A percentile compares a stretch with the other conserved stretches of the same genome.
These are phyloP conservation scores for Acanthopagrus latus DNA, from an alignment of 2,797 vertebrate genomes.

Conservation along the genomic window DNA sequence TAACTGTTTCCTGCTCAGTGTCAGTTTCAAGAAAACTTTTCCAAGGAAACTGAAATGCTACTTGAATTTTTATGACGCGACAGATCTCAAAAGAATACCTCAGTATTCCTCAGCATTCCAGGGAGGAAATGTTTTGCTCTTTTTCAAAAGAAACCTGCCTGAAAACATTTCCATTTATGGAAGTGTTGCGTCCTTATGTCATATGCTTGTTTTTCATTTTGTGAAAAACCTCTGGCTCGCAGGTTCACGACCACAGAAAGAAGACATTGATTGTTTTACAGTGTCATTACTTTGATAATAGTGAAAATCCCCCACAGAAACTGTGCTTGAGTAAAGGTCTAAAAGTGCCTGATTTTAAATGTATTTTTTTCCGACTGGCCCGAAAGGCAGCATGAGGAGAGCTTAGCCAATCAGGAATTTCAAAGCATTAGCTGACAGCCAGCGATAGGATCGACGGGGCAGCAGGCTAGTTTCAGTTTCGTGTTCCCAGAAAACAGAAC, in stretches of 20 bases:
- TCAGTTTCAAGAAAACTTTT: background rate
- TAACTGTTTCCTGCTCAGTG: background rate
- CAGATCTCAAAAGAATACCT: background rate
- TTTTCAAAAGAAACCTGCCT: background rate
- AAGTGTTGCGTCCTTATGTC: background rate
- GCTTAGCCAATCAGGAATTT: background rate
- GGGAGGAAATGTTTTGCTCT: background rate
- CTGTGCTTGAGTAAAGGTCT: no score
- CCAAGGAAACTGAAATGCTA: background rate
- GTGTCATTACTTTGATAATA: background rate
- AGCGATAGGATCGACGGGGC: rapidly evolving
- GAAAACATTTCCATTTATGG: background rate
- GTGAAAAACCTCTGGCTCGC: background rate
- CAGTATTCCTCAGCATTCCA: conserved; percentile 6
- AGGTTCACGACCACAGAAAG: background rate
- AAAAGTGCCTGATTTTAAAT: no score
- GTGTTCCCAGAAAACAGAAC: background rate
- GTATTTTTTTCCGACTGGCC: background rate
- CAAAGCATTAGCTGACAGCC: background rate
- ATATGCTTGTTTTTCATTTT: background rate
- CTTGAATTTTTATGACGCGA: background rate
- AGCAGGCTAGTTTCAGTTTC: conserved; percentile 47
- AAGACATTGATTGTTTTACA: background rate
- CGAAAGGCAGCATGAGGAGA: background rate
- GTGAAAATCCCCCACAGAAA: no score